phyloP scores from a whole-genome alignment of 1,140 invertebrate genomes.

The Grapholita molesta region DNA sequence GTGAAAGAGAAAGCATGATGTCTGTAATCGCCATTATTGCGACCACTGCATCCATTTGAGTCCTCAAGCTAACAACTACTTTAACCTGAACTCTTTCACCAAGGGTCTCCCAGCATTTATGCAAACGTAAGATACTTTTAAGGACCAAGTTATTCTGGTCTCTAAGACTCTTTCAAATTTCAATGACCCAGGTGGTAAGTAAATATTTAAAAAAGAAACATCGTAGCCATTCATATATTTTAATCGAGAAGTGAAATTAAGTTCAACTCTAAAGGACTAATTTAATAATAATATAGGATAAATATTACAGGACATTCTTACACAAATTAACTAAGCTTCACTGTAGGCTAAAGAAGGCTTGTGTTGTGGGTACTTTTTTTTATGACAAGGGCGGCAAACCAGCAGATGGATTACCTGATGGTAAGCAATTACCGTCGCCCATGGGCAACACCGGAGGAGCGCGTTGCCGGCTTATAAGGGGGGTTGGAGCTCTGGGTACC shows the following conservation, averaged over 20 bases:
- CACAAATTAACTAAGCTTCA: no score
- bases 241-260: not conserved
- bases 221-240: not conserved
- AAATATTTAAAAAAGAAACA: not conserved
- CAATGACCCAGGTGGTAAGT: not conserved
- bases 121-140: not conserved
- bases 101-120: not conserved
- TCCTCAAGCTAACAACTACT: not conserved
- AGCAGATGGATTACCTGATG: no score
- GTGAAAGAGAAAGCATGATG: not conserved
- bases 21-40: not conserved
- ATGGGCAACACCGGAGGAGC: no score
- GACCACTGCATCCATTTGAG: not conserved
- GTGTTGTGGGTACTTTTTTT: no score
- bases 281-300: not conserved
- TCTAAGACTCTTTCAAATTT: not conserved
- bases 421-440: no score
- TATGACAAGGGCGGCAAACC: no score
- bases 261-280: not conserved
- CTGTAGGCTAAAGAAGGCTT: no score
- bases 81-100: not conserved
- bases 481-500: no score
- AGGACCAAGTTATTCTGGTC: not conserved
- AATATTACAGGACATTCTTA: no score
- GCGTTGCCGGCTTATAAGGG: no score